Conservation (phyloP, 2,113 vertebrate genomes). For the Thermophis baileyi region DNA sequence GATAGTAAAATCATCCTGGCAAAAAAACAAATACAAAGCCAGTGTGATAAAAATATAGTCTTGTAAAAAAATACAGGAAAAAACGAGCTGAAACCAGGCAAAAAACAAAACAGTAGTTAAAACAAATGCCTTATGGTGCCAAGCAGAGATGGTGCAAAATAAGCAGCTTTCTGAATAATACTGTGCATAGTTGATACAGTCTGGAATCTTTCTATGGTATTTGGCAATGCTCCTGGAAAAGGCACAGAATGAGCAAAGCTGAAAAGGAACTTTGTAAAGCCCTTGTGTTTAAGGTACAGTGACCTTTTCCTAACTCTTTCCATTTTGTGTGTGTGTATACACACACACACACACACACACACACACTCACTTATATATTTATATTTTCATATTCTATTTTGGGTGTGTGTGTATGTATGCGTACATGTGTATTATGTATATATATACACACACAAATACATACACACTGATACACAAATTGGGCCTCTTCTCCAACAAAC, state of each 20-base stretch:
- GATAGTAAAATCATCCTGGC: not conserved
- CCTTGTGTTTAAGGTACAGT: not conserved
- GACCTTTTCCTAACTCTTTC: not conserved
- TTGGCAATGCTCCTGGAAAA: slow-evolving; percentile 14
- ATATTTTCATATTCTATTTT: too few species aligned
- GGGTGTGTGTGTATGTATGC: not conserved
- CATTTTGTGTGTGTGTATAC: too few species aligned
- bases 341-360: not conserved
- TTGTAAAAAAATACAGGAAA: not conserved
- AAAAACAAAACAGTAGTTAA: not conserved
- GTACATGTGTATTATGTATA: not conserved
- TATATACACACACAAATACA: not conserved
- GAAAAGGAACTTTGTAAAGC: not conserved
- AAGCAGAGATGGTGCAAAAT: slow-evolving; percentile 11
- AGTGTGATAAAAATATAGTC: not conserved
- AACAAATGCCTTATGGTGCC: not conserved
- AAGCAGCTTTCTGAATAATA: slow-evolving; percentile 17
- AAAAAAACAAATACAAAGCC: not conserved
- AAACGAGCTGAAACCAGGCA: not conserved
- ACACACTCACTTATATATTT: not conserved
- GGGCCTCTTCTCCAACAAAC: not conserved
- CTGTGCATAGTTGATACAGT: slow-evolving; percentile 8
- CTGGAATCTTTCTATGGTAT: not conserved
- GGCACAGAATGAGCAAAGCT: not conserved
- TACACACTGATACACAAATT: not conserved